Evolutionary conservation across 35 echinoderm and acorn worm genomes (phyloP).

Genomic region (Hemicentrotus pulcherrimus): DNA sequence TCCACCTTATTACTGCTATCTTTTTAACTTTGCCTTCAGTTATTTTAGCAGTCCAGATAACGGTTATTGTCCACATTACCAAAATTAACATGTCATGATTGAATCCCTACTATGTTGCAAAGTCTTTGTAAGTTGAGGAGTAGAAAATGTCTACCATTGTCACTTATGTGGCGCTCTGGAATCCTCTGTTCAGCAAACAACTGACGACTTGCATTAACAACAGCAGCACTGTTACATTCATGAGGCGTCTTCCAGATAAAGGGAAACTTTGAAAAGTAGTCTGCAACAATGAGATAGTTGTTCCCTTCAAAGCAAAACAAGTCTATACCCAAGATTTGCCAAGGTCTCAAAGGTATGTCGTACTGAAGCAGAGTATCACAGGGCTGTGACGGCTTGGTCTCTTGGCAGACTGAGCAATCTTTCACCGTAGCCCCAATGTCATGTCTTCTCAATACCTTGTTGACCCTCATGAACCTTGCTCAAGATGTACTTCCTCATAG

Average conservation of each 20-base stretch:
- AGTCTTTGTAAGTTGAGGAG: conserved; percentile 43
- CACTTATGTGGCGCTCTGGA: conserved; percentile 48
- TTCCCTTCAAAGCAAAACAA: conserved; percentile 58
- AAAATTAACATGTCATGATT: conserved; percentile 35
- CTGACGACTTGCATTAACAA: conserved; percentile 31
- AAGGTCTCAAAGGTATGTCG: conserved; percentile 59
- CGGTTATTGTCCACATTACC: too few species aligned
- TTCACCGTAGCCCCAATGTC: conserved; percentile 60
- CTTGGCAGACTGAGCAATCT: conserved; percentile 57
- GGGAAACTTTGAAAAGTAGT: conserved; percentile 75
- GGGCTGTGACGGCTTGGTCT: conserved; percentile 11
- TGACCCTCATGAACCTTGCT: not conserved
- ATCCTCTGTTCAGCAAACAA: conserved; percentile 55
- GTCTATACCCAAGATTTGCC: conserved; percentile 63
- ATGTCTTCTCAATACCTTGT: conserved; percentile 55
- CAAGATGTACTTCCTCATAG: too few species aligned
- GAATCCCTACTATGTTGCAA: conserved; percentile 47
- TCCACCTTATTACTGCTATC: too few species aligned
- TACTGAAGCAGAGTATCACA: conserved; percentile 46
- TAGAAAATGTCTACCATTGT: conserved; percentile 64
- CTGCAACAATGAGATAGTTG: conserved; percentile 61
- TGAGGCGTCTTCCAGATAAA: conserved; percentile 20
- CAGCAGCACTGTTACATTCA: not conserved
- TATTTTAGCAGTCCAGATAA: too few species aligned
- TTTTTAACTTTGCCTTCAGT: too few species aligned